These are phyloP conservation scores for Catotricha subobsoleta DNA, from an alignment of 2,888 invertebrate genomes.

Conservation along the genomic window DNA sequence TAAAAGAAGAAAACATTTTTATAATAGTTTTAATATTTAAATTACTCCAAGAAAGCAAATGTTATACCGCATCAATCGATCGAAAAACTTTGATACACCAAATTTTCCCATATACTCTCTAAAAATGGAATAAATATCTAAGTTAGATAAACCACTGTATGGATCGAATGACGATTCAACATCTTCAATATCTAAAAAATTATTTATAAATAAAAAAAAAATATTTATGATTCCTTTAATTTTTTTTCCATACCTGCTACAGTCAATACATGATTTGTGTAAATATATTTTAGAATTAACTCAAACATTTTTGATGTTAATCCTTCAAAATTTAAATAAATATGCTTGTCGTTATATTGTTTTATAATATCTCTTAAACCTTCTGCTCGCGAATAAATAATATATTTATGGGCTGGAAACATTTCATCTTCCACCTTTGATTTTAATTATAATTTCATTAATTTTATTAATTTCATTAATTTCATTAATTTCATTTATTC, in stretches of 20 bases:
- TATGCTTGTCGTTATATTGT: slow-evolving; percentile 22
- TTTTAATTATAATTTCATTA: slow-evolving; percentile 8
- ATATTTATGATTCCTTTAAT: neutral
- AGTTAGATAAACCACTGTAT: slow-evolving; percentile 12
- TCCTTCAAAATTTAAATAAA: slow-evolving; percentile 19
- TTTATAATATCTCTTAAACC: slow-evolving; percentile 39
- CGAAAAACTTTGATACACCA: slow-evolving; percentile 18
- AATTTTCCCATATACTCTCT: slow-evolving; percentile 20
- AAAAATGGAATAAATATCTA: slow-evolving; percentile 18
- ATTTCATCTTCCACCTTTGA: slow-evolving; percentile 37
- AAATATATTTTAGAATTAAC: slow-evolving; percentile 49
- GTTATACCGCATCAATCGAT: slow-evolving; percentile 1
- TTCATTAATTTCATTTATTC: neutral
- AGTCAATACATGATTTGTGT: slow-evolving; percentile 33
- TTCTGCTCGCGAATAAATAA: slow-evolving; percentile 45
- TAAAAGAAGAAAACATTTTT: neutral
- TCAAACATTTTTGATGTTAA: slow-evolving; percentile 42
- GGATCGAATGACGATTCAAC: slow-evolving; percentile 22
- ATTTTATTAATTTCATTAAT: neutral
- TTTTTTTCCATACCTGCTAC: neutral
- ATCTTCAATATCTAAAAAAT: slow-evolving; percentile 21
- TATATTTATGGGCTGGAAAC: slow-evolving; percentile 55
- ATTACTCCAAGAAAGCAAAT: neutral
- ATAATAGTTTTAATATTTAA: neutral
- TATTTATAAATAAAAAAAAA: neutral